phyloP scores from a whole-genome alignment of 2,888 invertebrate genomes.

The Zhuqinia jingwanae region DNA sequence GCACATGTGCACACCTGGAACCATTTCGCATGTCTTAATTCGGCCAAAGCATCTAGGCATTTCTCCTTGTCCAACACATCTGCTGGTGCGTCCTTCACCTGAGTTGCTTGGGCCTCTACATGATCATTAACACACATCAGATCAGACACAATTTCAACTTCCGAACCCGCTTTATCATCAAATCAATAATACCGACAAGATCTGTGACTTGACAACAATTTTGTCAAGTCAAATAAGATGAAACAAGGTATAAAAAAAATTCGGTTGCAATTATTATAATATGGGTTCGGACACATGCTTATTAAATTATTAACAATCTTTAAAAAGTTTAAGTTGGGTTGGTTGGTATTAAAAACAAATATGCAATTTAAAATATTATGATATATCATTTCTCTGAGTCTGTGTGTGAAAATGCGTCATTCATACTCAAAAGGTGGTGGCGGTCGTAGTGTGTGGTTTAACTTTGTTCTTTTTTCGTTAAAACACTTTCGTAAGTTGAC shows the following conservation, averaged over 20 bases:
- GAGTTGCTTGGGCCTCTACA: constrained; percentile 80
- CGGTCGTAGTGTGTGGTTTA: constrained; percentile 67
- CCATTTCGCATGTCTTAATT: constrained; percentile 99
- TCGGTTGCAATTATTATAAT: too few relatives aligned
- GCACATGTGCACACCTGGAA: constrained; percentile 93
- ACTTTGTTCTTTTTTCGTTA: constrained; percentile 12
- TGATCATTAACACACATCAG: constrained; percentile 79
- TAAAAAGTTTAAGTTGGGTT: constrained; percentile 1
- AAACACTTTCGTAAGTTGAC: constrained; percentile 13
- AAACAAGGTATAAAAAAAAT: constrained; percentile 26
- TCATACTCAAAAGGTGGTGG: constrained; percentile 78
- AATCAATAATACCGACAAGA: neutral
- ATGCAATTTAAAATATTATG: constrained; percentile 1
- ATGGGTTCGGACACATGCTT: too few relatives aligned
- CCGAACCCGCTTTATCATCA: neutral
- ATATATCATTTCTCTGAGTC: constrained; percentile 54
- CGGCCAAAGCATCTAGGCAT: constrained; percentile 99
- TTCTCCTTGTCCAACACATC: constrained; percentile 99
- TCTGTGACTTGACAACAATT: neutral
- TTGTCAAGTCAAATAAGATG: neutral
- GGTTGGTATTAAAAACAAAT: neutral
- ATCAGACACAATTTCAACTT: constrained; percentile 63
- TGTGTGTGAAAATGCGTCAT: constrained; percentile 76
- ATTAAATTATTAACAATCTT: too few relatives aligned
- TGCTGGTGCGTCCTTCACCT: constrained; percentile 87